A percentile compares a stretch with the other conserved stretches of the same genome.
Conservation (phyloP, 2,888 invertebrate species). For the Choristoneura rosaceana region DNA sequence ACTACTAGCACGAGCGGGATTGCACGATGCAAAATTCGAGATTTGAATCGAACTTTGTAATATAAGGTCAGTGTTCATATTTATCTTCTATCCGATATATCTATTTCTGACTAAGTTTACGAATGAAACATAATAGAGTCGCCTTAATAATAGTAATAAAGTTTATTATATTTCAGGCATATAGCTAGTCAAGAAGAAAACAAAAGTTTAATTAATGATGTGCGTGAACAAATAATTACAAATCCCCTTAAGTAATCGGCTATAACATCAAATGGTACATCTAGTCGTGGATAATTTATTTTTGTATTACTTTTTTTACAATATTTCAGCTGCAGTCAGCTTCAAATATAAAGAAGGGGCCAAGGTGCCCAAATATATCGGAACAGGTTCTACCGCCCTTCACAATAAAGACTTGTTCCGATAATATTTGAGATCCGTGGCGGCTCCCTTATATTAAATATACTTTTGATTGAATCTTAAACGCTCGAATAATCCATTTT, state of each 20-base stretch:
- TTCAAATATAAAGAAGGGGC: no score
- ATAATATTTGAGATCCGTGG: no score
- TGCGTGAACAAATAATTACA: slow-evolving; percentile 24
- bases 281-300: slow-evolving; percentile 22
- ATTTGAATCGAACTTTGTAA: no score
- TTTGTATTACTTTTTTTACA: slow-evolving; percentile 17
- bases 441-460: no score
- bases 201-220: slow-evolving; percentile 22
- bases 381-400: no score
- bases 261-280: neutral
- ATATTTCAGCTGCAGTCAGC: neutral
- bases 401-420: no score
- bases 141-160: slow-evolving; percentile 58
- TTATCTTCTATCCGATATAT: neutral
- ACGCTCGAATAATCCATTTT: no score
- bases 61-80: neutral
- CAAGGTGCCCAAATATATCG: no score
- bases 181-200: slow-evolving; percentile 65
- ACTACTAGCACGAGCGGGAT: no score
- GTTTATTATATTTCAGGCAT: no score
- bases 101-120: neutral
- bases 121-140: slow-evolving; percentile 51
- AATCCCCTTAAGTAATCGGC: neutral
- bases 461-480: no score
- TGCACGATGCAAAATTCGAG: no score